These are phyloP conservation scores for Noctua pronuba DNA, from an alignment of 2,888 invertebrate genomes.

Conservation along the genomic window DNA sequence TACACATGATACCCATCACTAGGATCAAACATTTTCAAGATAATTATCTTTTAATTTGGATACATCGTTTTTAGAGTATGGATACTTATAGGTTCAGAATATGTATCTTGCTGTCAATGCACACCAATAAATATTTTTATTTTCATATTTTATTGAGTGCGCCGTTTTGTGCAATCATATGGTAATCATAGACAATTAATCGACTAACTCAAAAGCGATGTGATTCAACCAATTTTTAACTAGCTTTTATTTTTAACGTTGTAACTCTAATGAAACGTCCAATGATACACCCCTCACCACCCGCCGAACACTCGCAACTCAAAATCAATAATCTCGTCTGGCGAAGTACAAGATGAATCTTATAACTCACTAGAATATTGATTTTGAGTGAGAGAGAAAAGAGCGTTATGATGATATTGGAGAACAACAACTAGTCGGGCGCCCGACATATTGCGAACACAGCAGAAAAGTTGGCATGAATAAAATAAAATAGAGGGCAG, in stretches of 20 bases:
- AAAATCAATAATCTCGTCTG: conserved; percentile 30
- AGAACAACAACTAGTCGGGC: neutral
- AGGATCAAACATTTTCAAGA: neutral
- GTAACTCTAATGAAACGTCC: conserved; percentile 7
- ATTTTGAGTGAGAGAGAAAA: neutral
- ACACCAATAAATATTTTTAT: neutral
- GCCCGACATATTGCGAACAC: neutral
- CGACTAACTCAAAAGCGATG: conserved; percentile 11
- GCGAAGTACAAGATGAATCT: neutral
- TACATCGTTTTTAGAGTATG: neutral
- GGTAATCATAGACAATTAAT: conserved; percentile 24
- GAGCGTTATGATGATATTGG: neutral
- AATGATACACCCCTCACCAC: neutral
- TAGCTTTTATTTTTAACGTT: neutral
- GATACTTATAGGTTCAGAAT: neutral
- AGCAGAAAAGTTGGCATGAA: neutral
- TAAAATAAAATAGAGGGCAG: neutral
- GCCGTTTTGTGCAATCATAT: neutral
- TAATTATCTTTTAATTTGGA: neutral
- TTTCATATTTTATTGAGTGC: too few relatives aligned
- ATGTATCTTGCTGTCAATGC: neutral
- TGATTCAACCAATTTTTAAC: neutral
- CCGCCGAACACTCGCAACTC: neutral
- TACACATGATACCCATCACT: neutral
- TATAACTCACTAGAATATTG: neutral